Base-by-base conservation (phyloP, 2,113 vertebrate genomes). In the Chauna torquata region DNA sequence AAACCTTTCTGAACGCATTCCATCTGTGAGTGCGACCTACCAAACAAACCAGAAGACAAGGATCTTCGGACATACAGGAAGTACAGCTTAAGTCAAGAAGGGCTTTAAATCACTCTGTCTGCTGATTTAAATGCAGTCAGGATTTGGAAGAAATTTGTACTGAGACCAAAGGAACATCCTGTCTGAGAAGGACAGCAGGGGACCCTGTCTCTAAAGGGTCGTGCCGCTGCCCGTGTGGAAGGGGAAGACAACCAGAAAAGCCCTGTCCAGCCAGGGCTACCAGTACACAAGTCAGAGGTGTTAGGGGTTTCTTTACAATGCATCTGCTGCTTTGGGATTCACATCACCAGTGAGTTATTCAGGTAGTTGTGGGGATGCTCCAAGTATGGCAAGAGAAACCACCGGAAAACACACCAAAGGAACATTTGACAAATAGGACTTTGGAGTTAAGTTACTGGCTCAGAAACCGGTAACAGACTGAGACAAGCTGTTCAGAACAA, bases 231-330 rank as follows among this genome's bases (percentile, higher is more conserved):
- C 36, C 18, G 36, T 2, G 6, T 34, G 16, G 18, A 59, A 77
- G 6, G 17, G 34, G 16, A 44, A 28, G 44, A 36, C 19, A 52
- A 59, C 24, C 38, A 64, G 0, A 72, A 58, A 28, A 80, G 62
- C 36, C 12, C 55, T 23, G n/a, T 71, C 27, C 24, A 10, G 3
- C 24, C 0, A 30, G 30, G 24, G 28, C 12, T 25, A 50, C 55
- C 28, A 50, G 54, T 38, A 74, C 0, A 0, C 0, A 0, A 17
- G 30, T 27, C 62, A 34, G 78, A 47, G 4, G 18, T 6, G 2
- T 6, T 45, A 17, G 58, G 42, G n/a, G 3, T 50, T 82, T 77
- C 64, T 58, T 70, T 34, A 0, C 20, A 15, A 78, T 12, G 30
- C 28, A 85, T 70, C 65, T 85, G 69, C 49, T 82, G 28, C 28